These are phyloP conservation scores for Rhagium mordax DNA, from an alignment of 2,888 invertebrate species.

Conservation along the genomic window DNA sequence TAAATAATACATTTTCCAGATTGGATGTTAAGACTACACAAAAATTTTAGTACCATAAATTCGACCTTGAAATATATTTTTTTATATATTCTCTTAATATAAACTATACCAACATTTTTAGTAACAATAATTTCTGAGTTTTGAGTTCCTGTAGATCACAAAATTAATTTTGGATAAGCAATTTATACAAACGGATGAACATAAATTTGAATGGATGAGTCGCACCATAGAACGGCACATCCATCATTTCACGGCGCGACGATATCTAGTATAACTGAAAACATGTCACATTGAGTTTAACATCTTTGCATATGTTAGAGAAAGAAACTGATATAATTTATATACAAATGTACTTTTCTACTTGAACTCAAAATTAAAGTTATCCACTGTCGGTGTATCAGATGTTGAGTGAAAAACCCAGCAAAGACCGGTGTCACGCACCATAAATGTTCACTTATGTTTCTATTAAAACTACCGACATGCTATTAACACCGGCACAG, in stretches of 20 bases:
- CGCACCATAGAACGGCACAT: conserved; percentile 64
- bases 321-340: conserved; percentile 49
- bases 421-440: conserved; percentile 69
- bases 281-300: conserved; percentile 43
- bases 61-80: no score
- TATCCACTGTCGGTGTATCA: conserved; percentile 61
- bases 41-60: no score
- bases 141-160: not conserved
- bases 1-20: no score
- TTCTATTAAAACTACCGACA: conserved; percentile 69
- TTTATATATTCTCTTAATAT: no score
- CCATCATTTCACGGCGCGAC: conserved; percentile 64
- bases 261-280: conserved; percentile 55
- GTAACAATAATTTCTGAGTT: not conserved
- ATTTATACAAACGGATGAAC: conserved; percentile 61
- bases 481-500: conserved; percentile 63
- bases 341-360: conserved; percentile 49
- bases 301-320: conserved; percentile 39
- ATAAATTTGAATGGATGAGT: conserved; percentile 67
- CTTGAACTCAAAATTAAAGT: conserved; percentile 54
- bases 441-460: conserved; percentile 71
- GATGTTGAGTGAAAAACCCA: conserved; percentile 60
- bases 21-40: no score
- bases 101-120: no score
- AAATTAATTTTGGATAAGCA: conserved; percentile 51